Evolutionary conservation across 2,797 vertebrate genomes (phyloP), one percentile per base, ranked within the genome.

Genomic region (Falco biarmicus): DNA sequence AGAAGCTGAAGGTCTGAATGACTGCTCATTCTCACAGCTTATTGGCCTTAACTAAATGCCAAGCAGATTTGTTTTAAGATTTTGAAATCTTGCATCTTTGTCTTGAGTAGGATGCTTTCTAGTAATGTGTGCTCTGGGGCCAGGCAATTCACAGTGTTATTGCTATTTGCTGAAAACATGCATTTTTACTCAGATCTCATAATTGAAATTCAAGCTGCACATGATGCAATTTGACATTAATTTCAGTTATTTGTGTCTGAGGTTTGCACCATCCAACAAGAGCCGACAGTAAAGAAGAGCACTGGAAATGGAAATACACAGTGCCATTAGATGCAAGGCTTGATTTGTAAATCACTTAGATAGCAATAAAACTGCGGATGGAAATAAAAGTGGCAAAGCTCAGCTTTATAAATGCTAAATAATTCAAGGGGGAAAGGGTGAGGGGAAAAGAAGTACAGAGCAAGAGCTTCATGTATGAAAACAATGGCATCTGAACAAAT

Each of bases 331-430:
- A 87, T 76, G 81, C 70, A 69, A 91, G 81, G 59, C 84, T 95
- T 90, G 89, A 96, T 97, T 95, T 97, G 95, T 97, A 97, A 97
- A 97, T 97, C 97, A 95, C 73, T 97, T 96, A 84, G 79, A 94
- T 86, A 75, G 96, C 93, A 97, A 93, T 96, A 97, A 96, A 97
- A 93, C 53, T 48, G 47, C n/a, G 15, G 81, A 78, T 89, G 79
- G 92, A 92, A 97, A 95, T 96, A 94, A 95, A 95, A 97, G 91
- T 96, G 96, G 93, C 94, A 89, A 96, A 95, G 92, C 94, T 96
- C 96, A 95, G 92, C 93, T 95, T 96, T 97, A 85, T 91, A 96
- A 94, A 93, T 93, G 96, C 86, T 97, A 96, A 97, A 97, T 96
- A 95, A 96, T 96, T 96, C 93, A 97, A 89, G 39, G 87, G 50